A percentile compares a stretch with the other conserved stretches of the same genome.
Evolutionary conservation across 1,140 invertebrate species (phyloP).

Genomic region (Solenopsis invicta): DNA sequence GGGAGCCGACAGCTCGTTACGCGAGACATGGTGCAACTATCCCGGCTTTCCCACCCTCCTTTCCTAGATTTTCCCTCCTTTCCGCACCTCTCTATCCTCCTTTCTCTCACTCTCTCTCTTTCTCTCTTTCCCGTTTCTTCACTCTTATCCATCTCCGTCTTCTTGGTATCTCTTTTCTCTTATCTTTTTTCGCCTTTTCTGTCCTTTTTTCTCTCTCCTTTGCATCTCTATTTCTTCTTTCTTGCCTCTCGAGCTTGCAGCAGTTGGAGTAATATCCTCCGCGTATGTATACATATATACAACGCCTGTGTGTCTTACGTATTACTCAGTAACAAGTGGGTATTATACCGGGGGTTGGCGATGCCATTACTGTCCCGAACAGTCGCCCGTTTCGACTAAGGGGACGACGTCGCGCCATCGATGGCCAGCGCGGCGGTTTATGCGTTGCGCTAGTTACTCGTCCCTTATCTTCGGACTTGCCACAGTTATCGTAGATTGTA

Average conservation of each 20-base stretch:
- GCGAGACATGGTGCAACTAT: conserved; percentile 84
- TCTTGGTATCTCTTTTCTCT: background rate
- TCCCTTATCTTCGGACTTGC: background rate
- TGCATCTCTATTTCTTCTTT: conserved; percentile 57
- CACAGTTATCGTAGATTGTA: conserved; percentile 41
- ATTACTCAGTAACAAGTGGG: conserved; percentile 82
- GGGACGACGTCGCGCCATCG: conserved; percentile 57
- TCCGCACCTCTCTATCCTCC: conserved; percentile 51
- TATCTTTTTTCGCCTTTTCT: conserved; percentile 38
- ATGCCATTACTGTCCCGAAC: conserved; percentile 66
- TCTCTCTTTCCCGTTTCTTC: conserved; percentile 39
- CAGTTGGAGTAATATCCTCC: conserved; percentile 77
- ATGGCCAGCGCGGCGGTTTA: conserved; percentile 58
- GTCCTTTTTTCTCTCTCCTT: conserved; percentile 67
- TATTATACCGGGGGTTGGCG: conserved; percentile 74
- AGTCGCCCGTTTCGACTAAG: conserved; percentile 61
- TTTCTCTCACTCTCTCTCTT: conserved; percentile 7
- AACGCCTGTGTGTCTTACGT: conserved; percentile 61
- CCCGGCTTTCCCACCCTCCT: conserved; percentile 66
- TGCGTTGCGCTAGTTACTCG: conserved; percentile 15
- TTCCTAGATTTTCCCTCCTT: conserved; percentile 56
- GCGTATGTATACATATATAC: conserved; percentile 20
- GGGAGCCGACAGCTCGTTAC: conserved; percentile 86
- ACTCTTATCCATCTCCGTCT: conserved; percentile 22
- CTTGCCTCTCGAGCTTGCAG: conserved; percentile 59